Conservation (phyloP, 2,113 vertebrate species). For the Chloropsis hardwickii region DNA sequence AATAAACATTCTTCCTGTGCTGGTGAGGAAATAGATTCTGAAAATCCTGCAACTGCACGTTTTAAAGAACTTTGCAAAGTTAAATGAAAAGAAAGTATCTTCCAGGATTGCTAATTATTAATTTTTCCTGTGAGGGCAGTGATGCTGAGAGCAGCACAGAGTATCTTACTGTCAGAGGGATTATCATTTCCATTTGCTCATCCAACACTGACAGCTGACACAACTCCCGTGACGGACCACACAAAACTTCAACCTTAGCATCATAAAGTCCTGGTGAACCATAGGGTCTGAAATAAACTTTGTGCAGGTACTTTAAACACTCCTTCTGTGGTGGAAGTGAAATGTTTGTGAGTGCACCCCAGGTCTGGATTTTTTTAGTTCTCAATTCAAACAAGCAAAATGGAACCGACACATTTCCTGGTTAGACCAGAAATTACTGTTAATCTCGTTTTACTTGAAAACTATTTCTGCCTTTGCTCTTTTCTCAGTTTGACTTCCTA, state of each 20-base stretch:
- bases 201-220: neutral
- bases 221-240: neutral
- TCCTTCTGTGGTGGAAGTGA: neutral
- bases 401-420: neutral
- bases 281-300: neutral
- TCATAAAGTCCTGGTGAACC: neutral
- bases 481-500: neutral
- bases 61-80: neutral
- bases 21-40: neutral
- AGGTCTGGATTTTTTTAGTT: neutral
- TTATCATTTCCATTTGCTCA: neutral
- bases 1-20: neutral
- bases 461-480: neutral
- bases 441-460: neutral
- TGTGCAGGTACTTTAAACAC: neutral
- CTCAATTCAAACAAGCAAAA: neutral
- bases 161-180: neutral
- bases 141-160: neutral
- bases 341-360: neutral
- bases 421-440: neutral
- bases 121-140: neutral
- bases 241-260: neutral
- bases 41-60: neutral
- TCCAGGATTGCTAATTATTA: neutral
- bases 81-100: neutral